Percentiles rank a stretch among this genome's conserved stretches.
Conservation (phyloP, 2,888 invertebrate genomes). For the Adineta ricciae region DNA sequence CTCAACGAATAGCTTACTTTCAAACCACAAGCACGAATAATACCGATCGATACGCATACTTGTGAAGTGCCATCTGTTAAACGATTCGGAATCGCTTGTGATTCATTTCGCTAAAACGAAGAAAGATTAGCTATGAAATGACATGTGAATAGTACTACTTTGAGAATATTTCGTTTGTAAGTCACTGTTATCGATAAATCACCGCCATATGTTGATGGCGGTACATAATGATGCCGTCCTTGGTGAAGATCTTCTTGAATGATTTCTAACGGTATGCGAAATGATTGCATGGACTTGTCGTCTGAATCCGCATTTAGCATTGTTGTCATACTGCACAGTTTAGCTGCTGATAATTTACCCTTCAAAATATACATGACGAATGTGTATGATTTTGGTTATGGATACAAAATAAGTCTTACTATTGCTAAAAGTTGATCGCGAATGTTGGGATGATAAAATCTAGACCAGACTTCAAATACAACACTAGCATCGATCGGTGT, state of each 20-base stretch:
- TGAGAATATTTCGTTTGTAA: not conserved
- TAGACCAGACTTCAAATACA: constrained; percentile 47
- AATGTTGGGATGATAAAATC: constrained; percentile 47
- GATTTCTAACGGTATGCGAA: constrained; percentile 40
- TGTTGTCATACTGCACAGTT: constrained; percentile 48
- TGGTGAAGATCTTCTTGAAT: constrained; percentile 32
- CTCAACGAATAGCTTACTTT: constrained; percentile 39
- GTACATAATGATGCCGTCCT: not conserved
- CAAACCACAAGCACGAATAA: constrained; percentile 43
- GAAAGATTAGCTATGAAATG: too few species aligned
- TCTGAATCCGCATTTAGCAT: constrained; percentile 45
- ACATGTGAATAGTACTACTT: too few species aligned
- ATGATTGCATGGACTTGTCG: constrained; percentile 43
- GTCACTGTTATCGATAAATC: not conserved
- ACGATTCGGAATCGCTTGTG: constrained; percentile 41
- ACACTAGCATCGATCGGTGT: constrained; percentile 42
- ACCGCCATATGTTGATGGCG: not conserved
- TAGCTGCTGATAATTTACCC: constrained; percentile 45
- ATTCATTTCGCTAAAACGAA: constrained; percentile 38
- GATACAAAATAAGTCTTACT: too few species aligned
- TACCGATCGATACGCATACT: constrained; percentile 42
- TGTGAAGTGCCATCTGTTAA: constrained; percentile 36
- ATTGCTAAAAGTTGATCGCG: constrained; percentile 47
- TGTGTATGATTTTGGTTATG: not conserved
- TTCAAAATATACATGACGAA: constrained; percentile 35